A percentile compares a stretch with the other conserved stretches of the same genome.
Evolutionary conservation across 2,113 vertebrate species (phyloP).

Genomic region (Semicossyphus pulcher): DNA sequence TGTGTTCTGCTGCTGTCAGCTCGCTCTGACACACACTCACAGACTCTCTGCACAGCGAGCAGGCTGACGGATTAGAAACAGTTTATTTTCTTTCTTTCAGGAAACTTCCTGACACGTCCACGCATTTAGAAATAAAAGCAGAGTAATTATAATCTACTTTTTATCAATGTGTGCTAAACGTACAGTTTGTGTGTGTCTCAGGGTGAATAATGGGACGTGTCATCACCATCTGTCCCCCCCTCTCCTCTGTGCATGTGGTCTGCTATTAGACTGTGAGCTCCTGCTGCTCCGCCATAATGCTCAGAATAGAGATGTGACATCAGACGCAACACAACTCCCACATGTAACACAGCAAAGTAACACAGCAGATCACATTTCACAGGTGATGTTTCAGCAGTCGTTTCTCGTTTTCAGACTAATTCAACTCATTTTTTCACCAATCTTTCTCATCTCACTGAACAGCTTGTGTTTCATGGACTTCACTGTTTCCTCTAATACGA

Average conservation of each 20-base stretch:
- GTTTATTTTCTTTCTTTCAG: slow-evolving; percentile 1
- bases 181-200: slow-evolving; percentile 41
- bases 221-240: slow-evolving; percentile 70
- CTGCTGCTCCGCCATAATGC: slow-evolving; percentile 53
- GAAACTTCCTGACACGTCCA: slow-evolving; percentile 8
- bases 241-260: slow-evolving; percentile 56
- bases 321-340: slow-evolving; percentile 11
- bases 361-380: neutral
- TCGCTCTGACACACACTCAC: slow-evolving; percentile 20
- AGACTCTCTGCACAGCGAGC: slow-evolving; percentile 9
- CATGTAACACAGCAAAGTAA: neutral
- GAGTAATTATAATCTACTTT: slow-evolving; percentile 17
- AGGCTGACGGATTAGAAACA: slow-evolving; percentile 10
- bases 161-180: slow-evolving; percentile 24
- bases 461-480: too few relatives aligned
- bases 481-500: too few relatives aligned
- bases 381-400: neutral
- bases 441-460: too few relatives aligned
- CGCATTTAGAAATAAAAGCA: slow-evolving; percentile 3
- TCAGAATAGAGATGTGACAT: slow-evolving; percentile 49
- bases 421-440: too few relatives aligned
- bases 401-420: too few relatives aligned
- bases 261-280: slow-evolving; percentile 68
- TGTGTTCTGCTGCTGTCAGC: slow-evolving; percentile 5
- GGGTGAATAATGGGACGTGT: slow-evolving; percentile 65